Evolutionary conservation across 2,797 vertebrate genomes (phyloP).

Genomic region (Pseudomugil tenellus): DNA sequence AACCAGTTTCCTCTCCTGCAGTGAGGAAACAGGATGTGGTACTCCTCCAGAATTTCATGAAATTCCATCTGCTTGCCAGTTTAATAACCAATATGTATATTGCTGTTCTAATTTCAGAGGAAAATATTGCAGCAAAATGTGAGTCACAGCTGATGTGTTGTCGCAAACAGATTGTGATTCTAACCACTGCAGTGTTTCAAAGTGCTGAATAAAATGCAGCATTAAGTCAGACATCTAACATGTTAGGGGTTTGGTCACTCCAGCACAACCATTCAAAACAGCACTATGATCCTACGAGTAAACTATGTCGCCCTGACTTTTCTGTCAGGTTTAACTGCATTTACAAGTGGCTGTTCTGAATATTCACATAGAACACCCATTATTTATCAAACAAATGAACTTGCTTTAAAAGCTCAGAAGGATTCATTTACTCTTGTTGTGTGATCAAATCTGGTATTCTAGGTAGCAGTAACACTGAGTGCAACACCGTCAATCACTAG

Average conservation of each 20-base stretch:
- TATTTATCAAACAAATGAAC: not conserved
- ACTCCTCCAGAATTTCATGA: not conserved
- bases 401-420: not conserved
- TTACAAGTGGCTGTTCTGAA: not conserved
- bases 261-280: not conserved
- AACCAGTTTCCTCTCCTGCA: too few relatives aligned
- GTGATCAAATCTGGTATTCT: not conserved
- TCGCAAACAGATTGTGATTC: not conserved
- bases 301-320: not conserved
- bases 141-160: not conserved
- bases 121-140: not conserved
- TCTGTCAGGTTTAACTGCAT: not conserved
- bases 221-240: not conserved
- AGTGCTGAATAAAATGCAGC: not conserved
- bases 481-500: not conserved
- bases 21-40: not conserved
- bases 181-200: not conserved
- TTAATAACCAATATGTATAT: not conserved
- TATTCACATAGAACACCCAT: not conserved
- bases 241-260: not conserved
- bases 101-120: not conserved
- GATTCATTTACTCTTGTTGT: not conserved
- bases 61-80: not conserved
- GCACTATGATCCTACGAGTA: too few relatives aligned
- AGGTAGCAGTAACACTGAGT: not conserved